These are phyloP conservation scores for Clarias magur DNA, from an alignment of 2,113 vertebrate species.

Conservation along the genomic window DNA sequence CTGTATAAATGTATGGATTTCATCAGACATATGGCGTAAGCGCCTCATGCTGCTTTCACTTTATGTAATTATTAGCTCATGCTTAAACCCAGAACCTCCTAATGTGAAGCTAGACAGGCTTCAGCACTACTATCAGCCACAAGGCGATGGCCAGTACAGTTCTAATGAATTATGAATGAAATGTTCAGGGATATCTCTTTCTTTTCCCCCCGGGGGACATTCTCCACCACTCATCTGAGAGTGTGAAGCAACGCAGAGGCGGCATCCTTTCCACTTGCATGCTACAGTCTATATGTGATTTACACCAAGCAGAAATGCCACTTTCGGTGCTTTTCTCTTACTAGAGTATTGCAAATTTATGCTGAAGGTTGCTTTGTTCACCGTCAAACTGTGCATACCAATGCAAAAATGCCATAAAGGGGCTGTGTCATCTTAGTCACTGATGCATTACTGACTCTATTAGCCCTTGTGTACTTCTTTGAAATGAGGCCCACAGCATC, in stretches of 20 bases:
- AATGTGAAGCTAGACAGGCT: conserved; percentile 69
- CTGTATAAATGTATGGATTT: conserved; percentile 27
- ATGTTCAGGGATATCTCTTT: conserved; percentile 57
- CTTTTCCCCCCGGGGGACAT: conserved; percentile 23
- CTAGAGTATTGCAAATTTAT: conserved; percentile 57
- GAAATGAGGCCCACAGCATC: conserved; percentile 65
- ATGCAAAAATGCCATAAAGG: conserved; percentile 66
- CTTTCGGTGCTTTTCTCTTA: conserved; percentile 49
- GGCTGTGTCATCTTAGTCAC: conserved; percentile 69
- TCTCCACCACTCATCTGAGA: conserved; percentile 43
- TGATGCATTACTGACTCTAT: conserved; percentile 63
- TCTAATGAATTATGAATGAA: conserved; percentile 76
- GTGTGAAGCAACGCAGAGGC: conserved; percentile 23
- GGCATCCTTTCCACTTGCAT: conserved; percentile 23
- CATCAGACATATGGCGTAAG: not conserved
- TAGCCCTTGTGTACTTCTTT: conserved; percentile 65
- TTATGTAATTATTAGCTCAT: conserved; percentile 68
- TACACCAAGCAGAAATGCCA: conserved; percentile 56
- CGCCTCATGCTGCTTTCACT: conserved; percentile 40
- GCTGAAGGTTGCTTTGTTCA: conserved; percentile 67
- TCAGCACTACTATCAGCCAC: conserved; percentile 71
- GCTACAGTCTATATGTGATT: conserved; percentile 61
- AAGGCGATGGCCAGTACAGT: conserved; percentile 69
- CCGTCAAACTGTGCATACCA: conserved; percentile 67
- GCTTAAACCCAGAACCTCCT: conserved; percentile 65